Evolutionary conservation across 2,888 invertebrate species (phyloP).

Genomic region (Epirrhoe tristata): DNA sequence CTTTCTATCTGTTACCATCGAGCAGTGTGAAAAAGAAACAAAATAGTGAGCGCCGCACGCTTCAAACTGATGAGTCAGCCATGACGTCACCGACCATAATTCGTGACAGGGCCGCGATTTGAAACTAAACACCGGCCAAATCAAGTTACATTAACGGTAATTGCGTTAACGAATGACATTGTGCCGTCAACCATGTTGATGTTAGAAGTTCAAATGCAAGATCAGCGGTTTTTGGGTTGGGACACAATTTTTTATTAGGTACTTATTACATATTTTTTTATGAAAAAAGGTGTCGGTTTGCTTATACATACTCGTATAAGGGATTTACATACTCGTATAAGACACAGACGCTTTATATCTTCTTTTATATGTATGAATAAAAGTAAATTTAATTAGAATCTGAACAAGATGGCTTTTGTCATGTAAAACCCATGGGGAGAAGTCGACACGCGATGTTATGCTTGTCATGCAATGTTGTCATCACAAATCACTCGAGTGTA

Average conservation of each 20-base stretch:
- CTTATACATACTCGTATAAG: too few species aligned
- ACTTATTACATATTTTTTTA: too few species aligned
- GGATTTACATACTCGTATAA: too few species aligned
- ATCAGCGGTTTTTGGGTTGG: not conserved
- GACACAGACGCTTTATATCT: not conserved
- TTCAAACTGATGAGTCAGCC: conserved; percentile 45
- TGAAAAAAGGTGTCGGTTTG: not conserved
- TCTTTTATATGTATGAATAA: not conserved
- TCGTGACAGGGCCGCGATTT: conserved; percentile 46
- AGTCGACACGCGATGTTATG: not conserved
- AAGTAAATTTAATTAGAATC: not conserved
- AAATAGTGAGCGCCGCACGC: conserved; percentile 13
- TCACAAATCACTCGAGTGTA: conserved; percentile 1
- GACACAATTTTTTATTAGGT: not conserved
- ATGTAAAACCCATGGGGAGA: not conserved
- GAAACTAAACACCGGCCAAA: conserved; percentile 50
- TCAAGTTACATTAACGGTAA: conserved; percentile 46
- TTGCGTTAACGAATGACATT: conserved; percentile 41
- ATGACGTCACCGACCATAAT: conserved; percentile 54
- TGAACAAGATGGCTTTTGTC: not conserved
- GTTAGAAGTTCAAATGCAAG: conserved; percentile 1
- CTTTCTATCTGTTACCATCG: not conserved
- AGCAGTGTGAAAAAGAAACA: not conserved
- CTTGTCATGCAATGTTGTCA: conserved; percentile 1
- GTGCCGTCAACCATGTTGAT: conserved; percentile 23